Conservation (phyloP, 2,113 vertebrate genomes). For the Mionectes macconnelli region DNA sequence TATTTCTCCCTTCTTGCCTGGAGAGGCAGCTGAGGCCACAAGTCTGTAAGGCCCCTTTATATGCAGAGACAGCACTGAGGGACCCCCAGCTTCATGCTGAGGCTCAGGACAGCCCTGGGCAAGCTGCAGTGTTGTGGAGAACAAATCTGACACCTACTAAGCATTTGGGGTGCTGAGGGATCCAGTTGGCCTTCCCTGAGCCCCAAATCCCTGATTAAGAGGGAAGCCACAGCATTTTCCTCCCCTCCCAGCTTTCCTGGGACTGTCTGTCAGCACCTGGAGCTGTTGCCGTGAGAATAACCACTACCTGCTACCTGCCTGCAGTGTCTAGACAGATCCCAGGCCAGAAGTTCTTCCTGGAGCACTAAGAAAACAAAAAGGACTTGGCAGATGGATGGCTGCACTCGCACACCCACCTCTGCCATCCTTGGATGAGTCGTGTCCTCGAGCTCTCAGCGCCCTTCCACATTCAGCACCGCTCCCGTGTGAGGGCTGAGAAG, state of each 20-base stretch:
- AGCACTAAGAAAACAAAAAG: background rate
- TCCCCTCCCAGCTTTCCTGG: background rate
- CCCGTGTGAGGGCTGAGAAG: background rate
- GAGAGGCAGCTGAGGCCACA: accelerated
- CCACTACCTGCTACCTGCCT: background rate
- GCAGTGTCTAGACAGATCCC: background rate
- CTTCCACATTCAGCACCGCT: accelerated
- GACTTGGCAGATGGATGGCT: background rate
- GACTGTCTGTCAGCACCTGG: background rate
- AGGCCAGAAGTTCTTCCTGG: background rate
- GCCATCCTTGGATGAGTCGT: accelerated
- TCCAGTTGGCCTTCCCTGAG: background rate
- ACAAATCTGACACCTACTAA: accelerated
- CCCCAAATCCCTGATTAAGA: background rate
- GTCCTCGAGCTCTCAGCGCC: accelerated
- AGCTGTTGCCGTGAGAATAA: background rate
- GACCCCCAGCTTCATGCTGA: background rate
- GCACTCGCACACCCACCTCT: background rate
- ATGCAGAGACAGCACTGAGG: background rate
- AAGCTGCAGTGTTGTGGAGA: accelerated
- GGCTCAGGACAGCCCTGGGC: background rate
- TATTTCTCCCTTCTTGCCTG: background rate
- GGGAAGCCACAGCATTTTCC: background rate
- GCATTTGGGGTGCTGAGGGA: accelerated
- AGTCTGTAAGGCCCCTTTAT: background rate